Evolutionary conservation across 2,797 vertebrate species (phyloP).

Genomic region (Gouania willdenowi): DNA sequence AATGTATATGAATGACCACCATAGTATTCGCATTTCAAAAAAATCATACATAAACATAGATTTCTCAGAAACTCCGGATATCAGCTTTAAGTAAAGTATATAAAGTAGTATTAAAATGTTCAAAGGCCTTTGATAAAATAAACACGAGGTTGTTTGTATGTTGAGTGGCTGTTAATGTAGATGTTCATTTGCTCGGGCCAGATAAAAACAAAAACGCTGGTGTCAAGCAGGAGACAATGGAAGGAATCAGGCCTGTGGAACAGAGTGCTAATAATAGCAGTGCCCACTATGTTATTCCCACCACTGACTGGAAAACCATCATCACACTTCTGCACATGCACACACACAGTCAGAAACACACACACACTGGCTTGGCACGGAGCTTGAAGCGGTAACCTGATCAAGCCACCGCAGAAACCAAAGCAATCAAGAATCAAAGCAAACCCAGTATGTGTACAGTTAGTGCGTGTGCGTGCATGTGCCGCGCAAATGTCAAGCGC

Average conservation of each 20-base stretch:
- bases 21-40: too few species aligned
- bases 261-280: slow-evolving; percentile 66
- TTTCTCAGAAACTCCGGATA: too few species aligned
- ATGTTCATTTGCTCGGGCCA: slow-evolving; percentile 36
- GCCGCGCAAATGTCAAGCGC: slow-evolving; percentile 39
- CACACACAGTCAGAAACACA: slow-evolving; percentile 10
- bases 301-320: slow-evolving; percentile 51
- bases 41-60: too few species aligned
- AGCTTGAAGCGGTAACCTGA: slow-evolving; percentile 67
- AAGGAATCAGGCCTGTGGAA: slow-evolving; percentile 52
- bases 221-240: slow-evolving; percentile 53
- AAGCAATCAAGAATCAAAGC: slow-evolving; percentile 73
- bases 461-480: slow-evolving; percentile 30
- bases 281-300: slow-evolving; percentile 62
- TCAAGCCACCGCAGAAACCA: slow-evolving; percentile 60
- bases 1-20: too few species aligned
- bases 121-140: slow-evolving; percentile 51
- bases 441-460: slow-evolving; percentile 44
- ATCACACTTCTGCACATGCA: slow-evolving; percentile 28
- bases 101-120: slow-evolving; percentile 36
- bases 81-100: slow-evolving; percentile 42
- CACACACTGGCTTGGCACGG: slow-evolving; percentile 33
- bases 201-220: slow-evolving; percentile 64
- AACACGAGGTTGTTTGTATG: slow-evolving; percentile 33
- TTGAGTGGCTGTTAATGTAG: slow-evolving; percentile 27